Evolutionary conservation across 2,113 vertebrate species (phyloP).

Genomic region (Camelus dromedarius): DNA sequence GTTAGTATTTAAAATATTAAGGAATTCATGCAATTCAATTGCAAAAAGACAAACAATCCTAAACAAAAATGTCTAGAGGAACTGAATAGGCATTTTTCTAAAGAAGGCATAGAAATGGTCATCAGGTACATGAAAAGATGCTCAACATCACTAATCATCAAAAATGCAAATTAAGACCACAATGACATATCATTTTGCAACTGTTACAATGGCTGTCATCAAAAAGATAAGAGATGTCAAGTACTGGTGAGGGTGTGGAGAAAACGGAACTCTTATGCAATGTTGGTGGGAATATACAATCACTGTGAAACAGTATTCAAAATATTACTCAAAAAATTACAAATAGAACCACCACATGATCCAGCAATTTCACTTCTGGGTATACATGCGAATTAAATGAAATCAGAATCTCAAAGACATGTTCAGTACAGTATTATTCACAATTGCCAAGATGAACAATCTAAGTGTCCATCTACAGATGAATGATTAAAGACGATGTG

Average conservation of each 20-base stretch:
- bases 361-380: background rate
- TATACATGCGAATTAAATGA: background rate
- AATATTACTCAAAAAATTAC: background rate
- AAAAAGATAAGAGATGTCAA: background rate
- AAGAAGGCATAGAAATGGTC: background rate
- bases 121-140: background rate
- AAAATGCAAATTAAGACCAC: background rate
- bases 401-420: background rate
- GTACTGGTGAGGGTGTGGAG: background rate
- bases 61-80: background rate
- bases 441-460: background rate
- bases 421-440: background rate
- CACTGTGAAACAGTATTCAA: background rate
- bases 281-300: background rate
- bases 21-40: background rate
- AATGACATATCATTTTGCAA: background rate
- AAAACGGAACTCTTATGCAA: background rate
- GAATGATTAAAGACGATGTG: background rate
- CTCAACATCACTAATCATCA: background rate
- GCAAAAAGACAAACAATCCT: background rate
- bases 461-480: background rate
- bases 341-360: background rate
- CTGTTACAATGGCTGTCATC: background rate
- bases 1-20: background rate
- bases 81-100: background rate